A percentile compares a stretch with the other conserved stretches of the same genome.
These are phyloP conservation scores for Hedychridium roseum DNA, from an alignment of 2,888 invertebrate species.

Conservation along the genomic window DNA sequence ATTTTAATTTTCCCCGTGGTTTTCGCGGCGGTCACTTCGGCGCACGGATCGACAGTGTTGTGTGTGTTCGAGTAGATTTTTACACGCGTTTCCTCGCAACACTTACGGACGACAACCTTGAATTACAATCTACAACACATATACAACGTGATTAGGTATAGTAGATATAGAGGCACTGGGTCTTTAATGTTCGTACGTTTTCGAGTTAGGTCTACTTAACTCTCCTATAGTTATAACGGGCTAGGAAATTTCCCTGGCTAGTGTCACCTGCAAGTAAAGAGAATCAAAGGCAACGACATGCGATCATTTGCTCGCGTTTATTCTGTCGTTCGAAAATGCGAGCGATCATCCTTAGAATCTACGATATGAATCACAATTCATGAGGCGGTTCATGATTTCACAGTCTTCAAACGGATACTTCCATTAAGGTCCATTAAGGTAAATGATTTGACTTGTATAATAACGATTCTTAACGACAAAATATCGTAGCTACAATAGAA, in stretches of 20 bases:
- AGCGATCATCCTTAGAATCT: no score
- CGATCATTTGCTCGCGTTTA: slow-evolving; percentile 10
- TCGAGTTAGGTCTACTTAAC: slow-evolving; percentile 10
- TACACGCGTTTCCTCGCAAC: slow-evolving; percentile 23
- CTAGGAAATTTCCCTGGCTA: slow-evolving; percentile 5
- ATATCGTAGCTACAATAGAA: no score
- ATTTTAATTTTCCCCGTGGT: slow-evolving; percentile 5
- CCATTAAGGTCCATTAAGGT: no score
- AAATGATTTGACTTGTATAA: no score
- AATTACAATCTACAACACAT: slow-evolving; percentile 38
- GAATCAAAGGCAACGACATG: slow-evolving; percentile 5
- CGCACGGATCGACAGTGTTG: slow-evolving; percentile 4
- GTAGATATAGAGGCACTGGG: slow-evolving; percentile 41
- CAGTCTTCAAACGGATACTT: no score
- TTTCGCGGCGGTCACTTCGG: slow-evolving; percentile 11
- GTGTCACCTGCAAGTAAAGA: slow-evolving; percentile 9
- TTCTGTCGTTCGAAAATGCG: no score
- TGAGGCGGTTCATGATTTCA: no score
- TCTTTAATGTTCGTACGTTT: slow-evolving; percentile 5
- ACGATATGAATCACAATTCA: no score
- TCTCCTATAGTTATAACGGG: slow-evolving; percentile 8
- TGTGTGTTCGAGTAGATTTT: slow-evolving; percentile 9
- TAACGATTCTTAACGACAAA: no score
- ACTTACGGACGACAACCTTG: slow-evolving; percentile 32
- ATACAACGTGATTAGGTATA: slow-evolving; percentile 34